Evolutionary conservation across 2,888 invertebrate species (phyloP).

Genomic region (Dryocosmus kuriphilus): DNA sequence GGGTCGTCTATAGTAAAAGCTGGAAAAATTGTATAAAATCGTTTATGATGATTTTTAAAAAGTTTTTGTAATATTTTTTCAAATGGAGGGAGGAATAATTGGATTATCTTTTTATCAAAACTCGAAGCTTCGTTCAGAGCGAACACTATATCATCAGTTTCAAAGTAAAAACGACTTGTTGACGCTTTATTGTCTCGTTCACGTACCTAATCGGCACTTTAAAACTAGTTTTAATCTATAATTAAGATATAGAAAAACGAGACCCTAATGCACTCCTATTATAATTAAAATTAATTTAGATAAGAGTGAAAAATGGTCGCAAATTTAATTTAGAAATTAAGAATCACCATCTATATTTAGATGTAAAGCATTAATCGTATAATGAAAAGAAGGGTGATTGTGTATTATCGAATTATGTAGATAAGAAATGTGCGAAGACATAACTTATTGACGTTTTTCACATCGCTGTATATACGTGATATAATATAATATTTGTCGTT

Average conservation of each 20-base stretch:
- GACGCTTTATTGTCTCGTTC: constrained; percentile 32
- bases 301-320: constrained; percentile 8
- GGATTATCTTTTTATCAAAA: neutral
- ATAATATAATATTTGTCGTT: constrained; percentile 29
- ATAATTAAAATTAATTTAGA: constrained; percentile 17
- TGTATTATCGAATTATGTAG: constrained; percentile 22
- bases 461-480: constrained; percentile 37
- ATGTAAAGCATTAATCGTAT: constrained; percentile 8
- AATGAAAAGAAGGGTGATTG: constrained; percentile 33
- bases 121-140: neutral
- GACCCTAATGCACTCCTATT: constrained; percentile 2
- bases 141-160: neutral
- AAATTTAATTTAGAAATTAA: constrained; percentile 23
- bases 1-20: constrained; percentile 9
- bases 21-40: constrained; percentile 19
- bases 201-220: constrained; percentile 14
- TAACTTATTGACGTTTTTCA: constrained; percentile 35
- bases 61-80: neutral
- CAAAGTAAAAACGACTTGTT: constrained; percentile 18
- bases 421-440: constrained; percentile 32
- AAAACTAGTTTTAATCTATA: constrained; percentile 10
- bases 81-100: neutral
- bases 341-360: constrained; percentile 30
- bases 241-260: neutral
- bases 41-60: neutral